These are phyloP conservation scores for Diaperis boleti DNA, from an alignment of 2,888 invertebrate genomes.

Conservation along the genomic window DNA sequence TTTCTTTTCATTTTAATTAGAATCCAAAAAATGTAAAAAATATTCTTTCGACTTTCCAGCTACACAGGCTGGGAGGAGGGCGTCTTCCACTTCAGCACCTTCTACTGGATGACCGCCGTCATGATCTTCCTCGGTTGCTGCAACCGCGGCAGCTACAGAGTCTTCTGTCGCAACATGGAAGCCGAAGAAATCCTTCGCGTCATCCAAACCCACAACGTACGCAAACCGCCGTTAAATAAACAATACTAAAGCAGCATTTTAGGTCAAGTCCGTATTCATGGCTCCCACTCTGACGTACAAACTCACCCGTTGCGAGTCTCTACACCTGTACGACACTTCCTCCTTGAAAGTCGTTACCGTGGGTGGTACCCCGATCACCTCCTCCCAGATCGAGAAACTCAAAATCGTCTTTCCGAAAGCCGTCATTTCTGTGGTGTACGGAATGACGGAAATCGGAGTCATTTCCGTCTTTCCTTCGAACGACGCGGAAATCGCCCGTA, in stretches of 20 bases:
- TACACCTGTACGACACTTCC: constrained; percentile 45
- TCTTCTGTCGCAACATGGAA: constrained; percentile 49
- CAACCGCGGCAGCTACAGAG: constrained; percentile 46
- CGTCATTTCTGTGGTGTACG: constrained; percentile 61
- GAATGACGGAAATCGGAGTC: constrained; percentile 64
- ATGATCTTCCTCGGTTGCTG: constrained; percentile 45
- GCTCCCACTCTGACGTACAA: constrained; percentile 47
- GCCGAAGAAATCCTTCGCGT: constrained; percentile 44
- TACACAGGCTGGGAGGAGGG: constrained; percentile 8
- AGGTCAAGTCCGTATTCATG: constrained; percentile 38
- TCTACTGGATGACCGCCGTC: constrained; percentile 57
- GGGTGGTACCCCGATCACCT: constrained; percentile 49
- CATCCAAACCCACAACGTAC: constrained; percentile 58
- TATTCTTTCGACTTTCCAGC: neutral
- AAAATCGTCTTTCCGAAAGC: constrained; percentile 53
- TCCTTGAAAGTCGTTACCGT: constrained; percentile 43
- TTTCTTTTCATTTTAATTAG: too few relatives aligned
- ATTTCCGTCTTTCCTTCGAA: constrained; percentile 43
- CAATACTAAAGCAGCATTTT: neutral
- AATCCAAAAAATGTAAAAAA: too few relatives aligned
- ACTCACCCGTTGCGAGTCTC: constrained; percentile 41
- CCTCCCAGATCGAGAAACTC: constrained; percentile 44
- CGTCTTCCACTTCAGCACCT: constrained; percentile 46
- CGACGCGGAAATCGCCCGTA: constrained; percentile 7
- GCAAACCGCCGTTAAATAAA: neutral